Evolutionary conservation across 2,797 vertebrate genomes (phyloP).

Genomic region (Gymnodraco acuticeps): DNA sequence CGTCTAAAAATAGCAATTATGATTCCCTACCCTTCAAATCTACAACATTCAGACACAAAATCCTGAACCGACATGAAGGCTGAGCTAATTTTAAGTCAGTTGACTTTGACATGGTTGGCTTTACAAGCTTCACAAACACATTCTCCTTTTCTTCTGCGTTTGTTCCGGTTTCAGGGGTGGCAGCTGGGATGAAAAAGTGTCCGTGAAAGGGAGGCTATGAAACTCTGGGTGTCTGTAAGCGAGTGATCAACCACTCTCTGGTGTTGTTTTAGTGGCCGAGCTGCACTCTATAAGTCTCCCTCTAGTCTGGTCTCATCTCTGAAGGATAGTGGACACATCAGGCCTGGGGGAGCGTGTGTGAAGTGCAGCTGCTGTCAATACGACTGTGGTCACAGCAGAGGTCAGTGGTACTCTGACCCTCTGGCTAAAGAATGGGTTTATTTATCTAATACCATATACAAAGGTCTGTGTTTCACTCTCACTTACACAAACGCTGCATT

Average conservation of each 20-base stretch:
- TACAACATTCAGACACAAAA: conserved; percentile 5
- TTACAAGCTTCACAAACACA: conserved; percentile 5
- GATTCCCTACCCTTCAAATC: conserved; percentile 18
- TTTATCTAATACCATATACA: conserved; percentile 50
- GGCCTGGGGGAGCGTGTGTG: conserved; percentile 65
- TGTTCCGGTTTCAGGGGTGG: conserved; percentile 19
- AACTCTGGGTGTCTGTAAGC: conserved; percentile 34
- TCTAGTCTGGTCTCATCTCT: conserved; percentile 59
- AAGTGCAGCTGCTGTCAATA: conserved; percentile 78
- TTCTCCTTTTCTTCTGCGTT: conserved; percentile 1
- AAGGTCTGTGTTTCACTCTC: conserved; percentile 46
- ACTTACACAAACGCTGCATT: conserved; percentile 26
- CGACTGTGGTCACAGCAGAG: conserved; percentile 69
- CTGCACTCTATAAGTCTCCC: conserved; percentile 42
- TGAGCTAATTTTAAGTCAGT: not conserved
- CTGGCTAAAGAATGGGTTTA: conserved; percentile 49
- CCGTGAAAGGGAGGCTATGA: conserved; percentile 26
- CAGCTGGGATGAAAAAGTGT: conserved; percentile 41
- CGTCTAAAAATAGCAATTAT: conserved; percentile 48
- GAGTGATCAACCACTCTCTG: conserved; percentile 33
- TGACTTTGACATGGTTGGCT: conserved; percentile 20
- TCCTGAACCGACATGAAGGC: conserved; percentile 19
- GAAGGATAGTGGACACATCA: conserved; percentile 64
- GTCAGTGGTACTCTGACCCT: conserved; percentile 58
- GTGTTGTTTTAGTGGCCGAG: conserved; percentile 38